A percentile compares a stretch with the other conserved stretches of the same genome.
Conservation (phyloP, 2,113 vertebrate genomes). For the Loxodonta africana region DNA sequence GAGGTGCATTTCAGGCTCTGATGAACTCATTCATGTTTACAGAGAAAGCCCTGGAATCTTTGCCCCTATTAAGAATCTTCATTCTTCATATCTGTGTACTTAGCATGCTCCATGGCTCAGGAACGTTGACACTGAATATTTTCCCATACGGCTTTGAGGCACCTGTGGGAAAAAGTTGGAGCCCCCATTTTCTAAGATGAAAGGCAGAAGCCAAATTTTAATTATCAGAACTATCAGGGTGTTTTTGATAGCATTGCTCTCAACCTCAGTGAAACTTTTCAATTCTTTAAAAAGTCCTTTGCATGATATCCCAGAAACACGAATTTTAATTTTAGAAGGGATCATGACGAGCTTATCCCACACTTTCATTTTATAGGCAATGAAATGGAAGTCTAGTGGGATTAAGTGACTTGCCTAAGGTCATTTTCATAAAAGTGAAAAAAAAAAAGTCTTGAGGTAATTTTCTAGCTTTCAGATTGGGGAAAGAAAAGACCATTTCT, state of each 20-base stretch:
- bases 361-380: slow-evolving; percentile 72
- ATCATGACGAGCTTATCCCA: slow-evolving; percentile 68
- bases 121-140: neutral
- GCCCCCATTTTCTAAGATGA: neutral
- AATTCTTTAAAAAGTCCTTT: slow-evolving; percentile 54
- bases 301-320: slow-evolving; percentile 47
- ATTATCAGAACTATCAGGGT: slow-evolving; percentile 37
- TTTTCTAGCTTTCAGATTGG: slow-evolving; percentile 69
- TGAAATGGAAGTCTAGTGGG: slow-evolving; percentile 65
- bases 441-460: slow-evolving; percentile 68
- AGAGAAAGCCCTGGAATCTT: neutral
- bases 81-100: neutral
- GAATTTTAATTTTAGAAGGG: slow-evolving; percentile 78
- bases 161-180: neutral
- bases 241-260: slow-evolving; percentile 33
- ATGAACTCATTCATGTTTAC: neutral
- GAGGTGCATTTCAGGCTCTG: neutral
- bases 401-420: slow-evolving; percentile 73
- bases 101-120: neutral
- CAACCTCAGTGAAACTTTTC: slow-evolving; percentile 57
- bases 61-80: neutral
- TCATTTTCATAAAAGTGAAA: slow-evolving; percentile 74
- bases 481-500: neutral
- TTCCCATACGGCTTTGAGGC: slow-evolving; percentile 1
- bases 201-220: slow-evolving; percentile 42